Percentiles rank a stretch among this genome's conserved stretches.
Conservation (phyloP, 2,113 vertebrate genomes). For the Tachuris rubrigastra region DNA sequence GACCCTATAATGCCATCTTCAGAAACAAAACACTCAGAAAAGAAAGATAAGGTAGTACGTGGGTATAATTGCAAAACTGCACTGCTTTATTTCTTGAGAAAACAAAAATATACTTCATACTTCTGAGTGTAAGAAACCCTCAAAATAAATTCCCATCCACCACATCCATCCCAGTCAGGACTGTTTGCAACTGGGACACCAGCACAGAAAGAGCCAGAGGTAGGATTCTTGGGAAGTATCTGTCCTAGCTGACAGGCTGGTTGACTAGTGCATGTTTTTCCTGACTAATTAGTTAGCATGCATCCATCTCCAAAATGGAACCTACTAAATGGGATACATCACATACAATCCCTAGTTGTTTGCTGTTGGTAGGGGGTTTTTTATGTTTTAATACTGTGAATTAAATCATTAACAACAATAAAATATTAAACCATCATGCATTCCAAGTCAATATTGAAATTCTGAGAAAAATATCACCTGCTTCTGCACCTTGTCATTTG, state of each 20-base stretch:
- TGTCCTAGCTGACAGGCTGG: neutral
- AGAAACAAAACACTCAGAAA: neutral
- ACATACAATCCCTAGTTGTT: rapidly evolving
- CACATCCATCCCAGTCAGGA: neutral
- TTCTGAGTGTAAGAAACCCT: neutral
- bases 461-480: neutral
- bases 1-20: neutral
- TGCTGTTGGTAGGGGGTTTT: neutral
- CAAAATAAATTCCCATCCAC: neutral
- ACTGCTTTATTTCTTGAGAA: neutral
- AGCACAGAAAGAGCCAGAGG: neutral
- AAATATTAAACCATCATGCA: neutral
- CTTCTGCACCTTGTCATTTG: neutral
- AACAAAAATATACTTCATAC: neutral
- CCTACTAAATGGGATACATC: neutral
- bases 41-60: neutral
- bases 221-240: neutral
- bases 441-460: neutral
- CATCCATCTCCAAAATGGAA: neutral
- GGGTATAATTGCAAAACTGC: neutral
- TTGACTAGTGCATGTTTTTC: neutral
- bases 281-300: neutral
- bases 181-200: neutral
- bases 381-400: neutral
- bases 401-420: neutral